Conservation (phyloP, 2,113 vertebrate species). For the Hiodon alosoides region DNA sequence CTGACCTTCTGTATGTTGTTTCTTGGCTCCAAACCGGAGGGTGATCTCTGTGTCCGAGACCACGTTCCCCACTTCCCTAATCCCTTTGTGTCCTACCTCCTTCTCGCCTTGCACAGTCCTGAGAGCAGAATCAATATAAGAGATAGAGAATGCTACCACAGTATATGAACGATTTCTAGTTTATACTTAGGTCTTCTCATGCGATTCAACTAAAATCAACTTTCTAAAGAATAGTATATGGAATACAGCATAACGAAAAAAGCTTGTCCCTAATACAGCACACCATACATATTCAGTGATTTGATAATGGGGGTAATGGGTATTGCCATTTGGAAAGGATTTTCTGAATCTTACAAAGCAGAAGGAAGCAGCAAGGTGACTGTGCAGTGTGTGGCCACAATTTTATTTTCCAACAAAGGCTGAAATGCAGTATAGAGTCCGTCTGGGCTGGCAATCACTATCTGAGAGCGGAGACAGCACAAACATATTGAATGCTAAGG, state of each 20-base stretch:
- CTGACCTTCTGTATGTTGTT: constrained; percentile 39
- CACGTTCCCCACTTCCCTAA: constrained; percentile 57
- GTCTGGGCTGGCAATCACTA: constrained; percentile 48
- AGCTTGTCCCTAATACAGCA: not conserved
- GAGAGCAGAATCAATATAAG: not conserved
- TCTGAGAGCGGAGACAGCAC: constrained; percentile 35
- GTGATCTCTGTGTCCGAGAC: constrained; percentile 53
- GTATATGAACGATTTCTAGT: not conserved
- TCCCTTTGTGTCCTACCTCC: constrained; percentile 42
- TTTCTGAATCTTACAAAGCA: constrained; percentile 43
- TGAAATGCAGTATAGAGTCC: constrained; percentile 51
- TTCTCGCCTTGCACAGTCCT: constrained; percentile 56
- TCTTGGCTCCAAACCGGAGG: constrained; percentile 49
- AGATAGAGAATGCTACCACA: constrained; percentile 2
- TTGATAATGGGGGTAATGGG: not conserved
- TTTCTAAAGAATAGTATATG: too few species aligned
- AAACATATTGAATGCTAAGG: not conserved
- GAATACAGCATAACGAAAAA: too few species aligned
- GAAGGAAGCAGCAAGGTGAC: constrained; percentile 54
- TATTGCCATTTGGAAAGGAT: not conserved
- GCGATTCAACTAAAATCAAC: too few species aligned
- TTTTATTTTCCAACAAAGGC: constrained; percentile 49
- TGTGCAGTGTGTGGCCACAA: constrained; percentile 53
- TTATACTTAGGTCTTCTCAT: too few species aligned
- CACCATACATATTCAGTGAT: not conserved